phyloP scores from a whole-genome alignment of 2,113 vertebrate genomes.

The Oceanites oceanicus region DNA sequence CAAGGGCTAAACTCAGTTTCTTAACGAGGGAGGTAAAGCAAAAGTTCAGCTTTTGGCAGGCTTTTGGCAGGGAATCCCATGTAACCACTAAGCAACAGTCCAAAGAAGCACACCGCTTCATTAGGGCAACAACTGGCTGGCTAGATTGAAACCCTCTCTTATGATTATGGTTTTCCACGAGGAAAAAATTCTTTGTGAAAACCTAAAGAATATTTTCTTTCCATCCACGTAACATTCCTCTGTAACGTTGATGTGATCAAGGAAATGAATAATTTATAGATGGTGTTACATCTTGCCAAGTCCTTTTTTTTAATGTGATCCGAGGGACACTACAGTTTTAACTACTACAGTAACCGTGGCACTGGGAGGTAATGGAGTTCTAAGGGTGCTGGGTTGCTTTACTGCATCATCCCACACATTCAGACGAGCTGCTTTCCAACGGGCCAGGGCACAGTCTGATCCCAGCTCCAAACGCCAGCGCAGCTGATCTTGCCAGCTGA shows the following conservation, averaged over 20 bases:
- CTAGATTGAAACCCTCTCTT: neutral
- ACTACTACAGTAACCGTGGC: neutral
- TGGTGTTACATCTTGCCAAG: neutral
- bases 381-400: neutral
- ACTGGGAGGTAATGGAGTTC: neutral
- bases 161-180: neutral
- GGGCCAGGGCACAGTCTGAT: neutral
- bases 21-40: neutral
- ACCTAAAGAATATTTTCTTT: neutral
- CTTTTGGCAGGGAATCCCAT: neutral
- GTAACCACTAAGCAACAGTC: neutral
- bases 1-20: neutral
- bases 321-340: neutral
- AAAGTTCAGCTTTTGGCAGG: neutral
- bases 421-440: neutral
- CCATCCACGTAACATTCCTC: accelerated
- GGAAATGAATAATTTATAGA: neutral
- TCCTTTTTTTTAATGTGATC: neutral
- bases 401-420: neutral
- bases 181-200: neutral
- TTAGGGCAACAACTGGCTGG: neutral
- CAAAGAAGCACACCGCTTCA: neutral
- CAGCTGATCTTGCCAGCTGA: neutral
- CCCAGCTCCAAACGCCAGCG: neutral
- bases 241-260: neutral